A percentile compares a stretch with the other conserved stretches of the same genome.
Evolutionary conservation across 2,888 invertebrate species (phyloP).

Genomic region (Drosophila subquinaria): DNA sequence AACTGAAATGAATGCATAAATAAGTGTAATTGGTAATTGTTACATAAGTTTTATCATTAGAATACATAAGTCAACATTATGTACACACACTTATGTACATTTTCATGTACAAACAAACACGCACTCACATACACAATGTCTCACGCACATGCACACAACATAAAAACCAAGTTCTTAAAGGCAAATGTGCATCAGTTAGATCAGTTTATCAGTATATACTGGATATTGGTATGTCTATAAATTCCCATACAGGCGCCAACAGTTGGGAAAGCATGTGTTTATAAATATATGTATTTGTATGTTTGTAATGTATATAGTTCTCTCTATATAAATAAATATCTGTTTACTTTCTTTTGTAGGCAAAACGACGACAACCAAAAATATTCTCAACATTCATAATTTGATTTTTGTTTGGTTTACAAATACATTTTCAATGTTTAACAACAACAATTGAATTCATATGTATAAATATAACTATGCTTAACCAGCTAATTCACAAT

Average conservation of each 20-base stretch:
- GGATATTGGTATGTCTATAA: slow-evolving; percentile 8
- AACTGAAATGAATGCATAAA: slow-evolving; percentile 52
- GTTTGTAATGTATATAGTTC: slow-evolving; percentile 15
- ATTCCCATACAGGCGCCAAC: slow-evolving; percentile 2
- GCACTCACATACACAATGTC: slow-evolving; percentile 14
- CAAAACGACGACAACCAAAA: slow-evolving; percentile 53
- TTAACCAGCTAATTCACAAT: slow-evolving; percentile 71
- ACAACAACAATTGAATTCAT: slow-evolving; percentile 78
- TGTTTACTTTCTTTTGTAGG: slow-evolving; percentile 22
- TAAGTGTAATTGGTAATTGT: slow-evolving; percentile 46
- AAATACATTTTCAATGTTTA: slow-evolving; percentile 80
- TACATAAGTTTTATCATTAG: slow-evolving; percentile 44
- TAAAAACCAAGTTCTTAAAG: slow-evolving; percentile 39
- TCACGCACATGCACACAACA: slow-evolving; percentile 14
- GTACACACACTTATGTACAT: slow-evolving; percentile 2
- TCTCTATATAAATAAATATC: slow-evolving; percentile 35
- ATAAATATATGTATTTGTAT: slow-evolving; percentile 7
- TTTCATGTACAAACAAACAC: slow-evolving; percentile 2
- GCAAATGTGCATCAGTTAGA: slow-evolving; percentile 39
- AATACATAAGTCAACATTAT: slow-evolving; percentile 38
- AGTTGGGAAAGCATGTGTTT: slow-evolving; percentile 24
- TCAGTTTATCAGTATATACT: slow-evolving; percentile 4
- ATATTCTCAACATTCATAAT: slow-evolving; percentile 60
- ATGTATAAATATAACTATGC: slow-evolving; percentile 63
- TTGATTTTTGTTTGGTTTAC: slow-evolving; percentile 46